A percentile compares a stretch with the other conserved stretches of the same genome.
These are phyloP conservation scores for Polyploca ridens DNA, from an alignment of 2,888 invertebrate genomes.

Conservation along the genomic window DNA sequence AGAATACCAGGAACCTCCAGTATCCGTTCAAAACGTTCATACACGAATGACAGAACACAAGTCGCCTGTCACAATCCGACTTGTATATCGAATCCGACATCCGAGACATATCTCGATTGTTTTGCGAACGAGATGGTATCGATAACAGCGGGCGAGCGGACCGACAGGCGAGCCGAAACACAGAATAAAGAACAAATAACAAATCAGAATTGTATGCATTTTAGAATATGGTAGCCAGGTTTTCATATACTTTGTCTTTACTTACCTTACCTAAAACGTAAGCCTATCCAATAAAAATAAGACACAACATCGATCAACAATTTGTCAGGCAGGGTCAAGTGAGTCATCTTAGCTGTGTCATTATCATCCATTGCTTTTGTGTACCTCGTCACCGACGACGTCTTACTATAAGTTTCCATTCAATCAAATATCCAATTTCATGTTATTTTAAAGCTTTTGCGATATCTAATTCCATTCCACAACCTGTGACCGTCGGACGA, in stretches of 20 bases:
- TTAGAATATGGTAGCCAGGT: no score
- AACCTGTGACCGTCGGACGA: neutral
- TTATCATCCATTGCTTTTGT: no score
- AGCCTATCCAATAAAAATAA: no score
- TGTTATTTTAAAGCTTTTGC: no score
- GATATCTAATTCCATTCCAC: neutral
- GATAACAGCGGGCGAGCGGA: slow-evolving; percentile 32
- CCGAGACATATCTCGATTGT: slow-evolving; percentile 35
- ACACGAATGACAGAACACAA: slow-evolving; percentile 1
- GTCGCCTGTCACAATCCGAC: slow-evolving; percentile 7
- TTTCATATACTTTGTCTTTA: no score
- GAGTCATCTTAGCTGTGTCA: no score
- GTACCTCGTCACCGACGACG: no score
- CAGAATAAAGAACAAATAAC: neutral
- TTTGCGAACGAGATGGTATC: slow-evolving; percentile 42
- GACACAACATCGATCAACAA: no score
- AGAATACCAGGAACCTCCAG: neutral
- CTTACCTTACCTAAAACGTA: no score
- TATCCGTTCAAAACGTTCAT: neutral
- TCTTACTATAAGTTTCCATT: no score
- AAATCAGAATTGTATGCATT: neutral
- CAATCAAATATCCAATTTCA: no score
- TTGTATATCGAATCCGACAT: slow-evolving; percentile 28
- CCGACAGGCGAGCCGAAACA: slow-evolving; percentile 28
- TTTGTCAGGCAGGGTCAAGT: no score